Evolutionary conservation across 1,140 invertebrate species (phyloP).

Genomic region (Pseudomyrmex concolor): DNA sequence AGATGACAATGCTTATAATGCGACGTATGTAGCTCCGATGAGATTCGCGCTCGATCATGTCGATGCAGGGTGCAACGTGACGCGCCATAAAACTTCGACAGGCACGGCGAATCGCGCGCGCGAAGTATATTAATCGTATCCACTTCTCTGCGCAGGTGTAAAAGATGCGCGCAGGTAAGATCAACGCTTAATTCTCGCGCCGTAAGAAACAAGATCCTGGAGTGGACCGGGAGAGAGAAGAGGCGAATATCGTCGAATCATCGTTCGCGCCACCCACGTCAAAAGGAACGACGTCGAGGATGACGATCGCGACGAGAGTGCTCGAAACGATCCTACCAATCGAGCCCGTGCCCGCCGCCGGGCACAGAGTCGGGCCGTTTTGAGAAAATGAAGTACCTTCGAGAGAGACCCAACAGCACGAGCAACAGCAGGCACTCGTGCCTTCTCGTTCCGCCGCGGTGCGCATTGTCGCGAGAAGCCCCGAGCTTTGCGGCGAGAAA

Average conservation of each 20-base stretch:
- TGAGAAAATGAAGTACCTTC: slow-evolving; percentile 59
- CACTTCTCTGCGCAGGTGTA: slow-evolving; percentile 36
- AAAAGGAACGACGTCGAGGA: slow-evolving; percentile 39
- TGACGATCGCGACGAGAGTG: slow-evolving; percentile 47
- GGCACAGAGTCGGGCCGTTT: slow-evolving; percentile 61
- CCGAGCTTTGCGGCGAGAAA: slow-evolving; percentile 30
- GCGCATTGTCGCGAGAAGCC: slow-evolving; percentile 57
- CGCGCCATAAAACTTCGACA: slow-evolving; percentile 28
- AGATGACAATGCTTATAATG: background rate
- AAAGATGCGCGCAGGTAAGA: slow-evolving; percentile 51
- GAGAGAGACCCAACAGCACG: slow-evolving; percentile 27
- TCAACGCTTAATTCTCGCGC: slow-evolving; percentile 38
- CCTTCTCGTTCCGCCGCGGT: slow-evolving; percentile 29
- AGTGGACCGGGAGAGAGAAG: slow-evolving; percentile 45
- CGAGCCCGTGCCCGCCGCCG: slow-evolving; percentile 27
- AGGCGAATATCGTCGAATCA: slow-evolving; percentile 67
- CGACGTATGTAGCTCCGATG: slow-evolving; percentile 1
- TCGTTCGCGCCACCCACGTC: slow-evolving; percentile 68
- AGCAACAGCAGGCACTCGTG: slow-evolving; percentile 66
- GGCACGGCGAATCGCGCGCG: slow-evolving; percentile 38
- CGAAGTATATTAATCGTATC: slow-evolving; percentile 42
- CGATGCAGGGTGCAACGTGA: slow-evolving; percentile 17
- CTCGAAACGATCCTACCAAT: slow-evolving; percentile 71
- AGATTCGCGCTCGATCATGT: slow-evolving; percentile 16
- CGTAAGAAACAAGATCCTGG: slow-evolving; percentile 61